A percentile compares a stretch with the other conserved stretches of the same genome.
These are phyloP conservation scores for Synanthedon andrenaeformis DNA, from an alignment of 2,888 invertebrate species.

Conservation along the genomic window DNA sequence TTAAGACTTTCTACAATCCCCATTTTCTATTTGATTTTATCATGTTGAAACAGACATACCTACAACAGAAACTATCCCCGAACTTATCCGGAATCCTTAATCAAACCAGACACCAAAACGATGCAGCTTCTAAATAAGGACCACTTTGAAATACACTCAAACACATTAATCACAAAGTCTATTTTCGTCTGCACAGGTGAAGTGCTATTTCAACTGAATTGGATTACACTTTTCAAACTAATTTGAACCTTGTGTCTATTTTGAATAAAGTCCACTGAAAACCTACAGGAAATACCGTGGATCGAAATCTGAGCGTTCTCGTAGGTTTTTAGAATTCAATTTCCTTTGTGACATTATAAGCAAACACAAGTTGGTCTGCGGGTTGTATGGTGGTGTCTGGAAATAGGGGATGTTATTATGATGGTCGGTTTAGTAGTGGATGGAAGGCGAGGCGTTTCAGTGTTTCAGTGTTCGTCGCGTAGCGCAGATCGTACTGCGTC, in stretches of 20 bases:
- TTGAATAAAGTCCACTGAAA: constrained; percentile 8
- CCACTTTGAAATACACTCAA: neutral
- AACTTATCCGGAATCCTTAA: neutral
- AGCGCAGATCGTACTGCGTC: constrained; percentile 19
- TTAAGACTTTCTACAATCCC: no score
- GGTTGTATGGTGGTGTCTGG: neutral
- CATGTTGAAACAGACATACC: no score
- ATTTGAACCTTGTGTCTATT: neutral
- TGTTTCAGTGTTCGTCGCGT: constrained; percentile 35
- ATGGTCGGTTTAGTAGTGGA: constrained; percentile 11
- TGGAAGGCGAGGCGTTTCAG: constrained; percentile 13
- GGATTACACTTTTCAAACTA: neutral
- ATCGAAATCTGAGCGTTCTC: neutral
- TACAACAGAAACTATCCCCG: constrained; percentile 4
- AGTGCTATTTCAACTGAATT: neutral
- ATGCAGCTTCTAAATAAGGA: neutral
- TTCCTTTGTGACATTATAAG: neutral
- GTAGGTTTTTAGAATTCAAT: neutral
- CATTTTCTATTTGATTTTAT: no score
- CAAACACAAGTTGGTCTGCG: neutral
- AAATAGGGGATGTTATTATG: neutral
- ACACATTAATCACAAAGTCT: neutral
- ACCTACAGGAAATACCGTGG: no score
- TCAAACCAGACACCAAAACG: neutral
- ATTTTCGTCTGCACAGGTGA: neutral